A percentile compares a stretch with the other conserved stretches of the same genome.
Conservation (phyloP, 2,797 vertebrate species). For the Epinephelus coioides region DNA sequence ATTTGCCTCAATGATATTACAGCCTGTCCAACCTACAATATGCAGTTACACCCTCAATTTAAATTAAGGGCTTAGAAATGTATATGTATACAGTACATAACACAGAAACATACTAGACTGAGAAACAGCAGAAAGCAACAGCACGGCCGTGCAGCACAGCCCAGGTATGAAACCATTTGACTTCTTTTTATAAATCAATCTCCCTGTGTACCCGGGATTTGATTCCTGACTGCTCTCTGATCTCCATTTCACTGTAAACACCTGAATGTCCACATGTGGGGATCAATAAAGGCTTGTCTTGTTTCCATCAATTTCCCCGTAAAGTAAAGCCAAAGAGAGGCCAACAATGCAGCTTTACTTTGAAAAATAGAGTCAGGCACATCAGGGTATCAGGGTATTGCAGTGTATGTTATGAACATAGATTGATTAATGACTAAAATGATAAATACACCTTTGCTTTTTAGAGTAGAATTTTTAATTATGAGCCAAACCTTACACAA, state of each 20-base stretch:
- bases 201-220: constrained; percentile 18
- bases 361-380: neutral
- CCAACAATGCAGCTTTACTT: neutral
- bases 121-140: constrained; percentile 14
- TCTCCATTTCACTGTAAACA: neutral
- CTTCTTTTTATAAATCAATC: constrained; percentile 33
- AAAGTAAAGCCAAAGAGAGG: neutral
- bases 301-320: neutral
- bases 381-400: neutral
- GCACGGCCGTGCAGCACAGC: neutral
- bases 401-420: neutral
- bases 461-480: neutral
- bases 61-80: neutral
- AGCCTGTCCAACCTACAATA: neutral
- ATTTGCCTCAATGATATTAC: neutral
- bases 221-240: constrained; percentile 11
- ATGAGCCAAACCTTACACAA: neutral
- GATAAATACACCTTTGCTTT: neutral
- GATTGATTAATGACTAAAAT: neutral
- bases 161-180: constrained; percentile 19
- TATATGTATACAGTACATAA: neutral
- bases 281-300: neutral
- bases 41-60: neutral
- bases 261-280: neutral
- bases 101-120: neutral